Percentiles rank a stretch among this genome's conserved stretches.
Conservation (phyloP, 2,888 invertebrate species). For the Torymus tubicola region DNA sequence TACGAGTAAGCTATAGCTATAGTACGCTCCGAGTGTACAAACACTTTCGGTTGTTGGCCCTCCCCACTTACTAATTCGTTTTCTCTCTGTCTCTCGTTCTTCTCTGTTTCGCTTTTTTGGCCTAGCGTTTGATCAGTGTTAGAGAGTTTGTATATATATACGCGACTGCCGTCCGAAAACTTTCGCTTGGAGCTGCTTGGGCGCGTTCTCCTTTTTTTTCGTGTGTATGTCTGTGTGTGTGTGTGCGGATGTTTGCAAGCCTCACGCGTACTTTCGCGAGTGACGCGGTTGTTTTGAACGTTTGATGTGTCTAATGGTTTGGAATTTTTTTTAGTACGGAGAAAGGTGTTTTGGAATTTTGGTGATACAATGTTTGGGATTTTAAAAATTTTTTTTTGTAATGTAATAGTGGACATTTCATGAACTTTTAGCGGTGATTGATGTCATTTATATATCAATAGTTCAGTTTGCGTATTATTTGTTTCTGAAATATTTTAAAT, state of each 20-base stretch:
- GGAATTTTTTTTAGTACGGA: too few species aligned
- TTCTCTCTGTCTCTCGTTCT: conserved; percentile 6
- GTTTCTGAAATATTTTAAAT: too few species aligned
- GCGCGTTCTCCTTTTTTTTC: background rate
- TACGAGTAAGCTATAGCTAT: conserved; percentile 4
- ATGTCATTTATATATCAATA: too few species aligned
- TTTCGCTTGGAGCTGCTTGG: conserved; percentile 40
- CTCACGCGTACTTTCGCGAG: too few species aligned
- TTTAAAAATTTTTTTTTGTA: too few species aligned
- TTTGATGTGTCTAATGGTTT: too few species aligned
- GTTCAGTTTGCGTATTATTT: too few species aligned
- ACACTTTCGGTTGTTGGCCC: conserved; percentile 62
- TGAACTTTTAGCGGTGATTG: too few species aligned
- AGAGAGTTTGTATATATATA: conserved; percentile 52
- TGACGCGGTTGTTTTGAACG: too few species aligned
- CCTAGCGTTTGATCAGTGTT: conserved; percentile 68
- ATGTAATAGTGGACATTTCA: too few species aligned
- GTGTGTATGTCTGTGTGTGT: background rate
- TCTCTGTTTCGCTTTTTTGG: conserved; percentile 49
- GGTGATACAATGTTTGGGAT: too few species aligned
- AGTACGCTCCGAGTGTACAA: conserved; percentile 35
- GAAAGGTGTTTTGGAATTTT: too few species aligned
- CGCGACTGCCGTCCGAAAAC: conserved; percentile 17
- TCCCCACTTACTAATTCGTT: conserved; percentile 21
- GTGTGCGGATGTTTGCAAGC: background rate